Evolutionary conservation across 2,113 vertebrate genomes (phyloP), one percentile per base, ranked within the genome.

Genomic region (Oryzias woworae): DNA sequence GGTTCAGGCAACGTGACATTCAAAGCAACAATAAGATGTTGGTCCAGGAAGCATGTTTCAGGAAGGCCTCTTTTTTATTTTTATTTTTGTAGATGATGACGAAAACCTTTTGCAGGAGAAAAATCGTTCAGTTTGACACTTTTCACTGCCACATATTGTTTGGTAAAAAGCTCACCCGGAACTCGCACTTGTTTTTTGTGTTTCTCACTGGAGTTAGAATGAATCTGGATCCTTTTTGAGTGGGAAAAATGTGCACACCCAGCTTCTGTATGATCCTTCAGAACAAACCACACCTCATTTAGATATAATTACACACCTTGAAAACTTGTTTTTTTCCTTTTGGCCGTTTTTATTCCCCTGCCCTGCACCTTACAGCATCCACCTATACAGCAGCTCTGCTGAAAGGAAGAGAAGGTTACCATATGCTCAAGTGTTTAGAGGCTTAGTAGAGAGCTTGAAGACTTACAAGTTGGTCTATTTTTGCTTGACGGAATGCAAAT

Each of bases 1-100:
- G 24, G 10, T 69, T 72, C 58, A 88, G 78, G 92, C 89, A 91
- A 90, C 90, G 85, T 88, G 77, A 85, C 83, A 86, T 88, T 90
- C 77, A 69, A 53, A 87, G 88, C 79, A 90, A 89, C 83, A 84
- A 83, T 85, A 75, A 66, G 49, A 66, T 61, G 73, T 58, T 43
- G 41, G 81, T 70, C 57, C 83, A 82, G 89, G 88, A 91, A 85
- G 58, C 66, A 65, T 45, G 55, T 63, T 67, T 85, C 84, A 85
- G 85, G 83, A 88, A 83, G 78, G 52, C n/a, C 54, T 41, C 75
- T 61, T 72, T 66, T 58, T 45, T 68, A 44, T 49, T 53, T 45
- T 68, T 53, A 58, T 36, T 22, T 28, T 10, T 41, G 31, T 41
- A 7, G 14, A 67, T 57, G 77, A 73, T 61, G 66, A 69, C 71